Conservation (phyloP, 2,888 invertebrate genomes). For the Amphimallon solstitiale region DNA sequence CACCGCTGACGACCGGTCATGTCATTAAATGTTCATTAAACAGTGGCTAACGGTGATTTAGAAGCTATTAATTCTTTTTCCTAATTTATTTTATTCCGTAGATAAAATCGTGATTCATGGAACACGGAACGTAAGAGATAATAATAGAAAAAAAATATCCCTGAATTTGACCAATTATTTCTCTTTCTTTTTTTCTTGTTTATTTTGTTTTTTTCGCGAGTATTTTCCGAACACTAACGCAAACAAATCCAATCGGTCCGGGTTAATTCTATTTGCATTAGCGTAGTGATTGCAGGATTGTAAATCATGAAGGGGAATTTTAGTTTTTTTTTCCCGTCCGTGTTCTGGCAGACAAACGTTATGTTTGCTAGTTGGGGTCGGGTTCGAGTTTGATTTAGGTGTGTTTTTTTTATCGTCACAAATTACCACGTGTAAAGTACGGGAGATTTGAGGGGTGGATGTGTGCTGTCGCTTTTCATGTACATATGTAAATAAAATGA, state of each 20-base stretch:
- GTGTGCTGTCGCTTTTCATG: too few relatives aligned
- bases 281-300: constrained; percentile 21
- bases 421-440: too few relatives aligned
- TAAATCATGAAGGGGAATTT: constrained; percentile 5
- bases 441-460: too few relatives aligned
- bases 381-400: neutral
- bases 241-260: neutral
- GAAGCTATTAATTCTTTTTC: constrained; percentile 44
- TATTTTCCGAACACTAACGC: constrained; percentile 30
- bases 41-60: constrained; percentile 50
- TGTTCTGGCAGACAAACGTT: too few relatives aligned
- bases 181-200: neutral
- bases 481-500: too few relatives aligned
- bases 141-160: too few relatives aligned
- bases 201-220: constrained; percentile 19
- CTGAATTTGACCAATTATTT: too few relatives aligned
- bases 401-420: too few relatives aligned
- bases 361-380: neutral
- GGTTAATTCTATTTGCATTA: constrained; percentile 47
- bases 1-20: constrained; percentile 10
- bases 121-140: too few relatives aligned
- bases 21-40: constrained; percentile 61
- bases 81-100: constrained; percentile 36
- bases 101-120: too few relatives aligned
- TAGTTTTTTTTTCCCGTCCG: neutral